Evolutionary conservation across 2,888 invertebrate species (phyloP), one percentile per base, ranked within the genome.

Genomic region (Phyto melanocephala): DNA sequence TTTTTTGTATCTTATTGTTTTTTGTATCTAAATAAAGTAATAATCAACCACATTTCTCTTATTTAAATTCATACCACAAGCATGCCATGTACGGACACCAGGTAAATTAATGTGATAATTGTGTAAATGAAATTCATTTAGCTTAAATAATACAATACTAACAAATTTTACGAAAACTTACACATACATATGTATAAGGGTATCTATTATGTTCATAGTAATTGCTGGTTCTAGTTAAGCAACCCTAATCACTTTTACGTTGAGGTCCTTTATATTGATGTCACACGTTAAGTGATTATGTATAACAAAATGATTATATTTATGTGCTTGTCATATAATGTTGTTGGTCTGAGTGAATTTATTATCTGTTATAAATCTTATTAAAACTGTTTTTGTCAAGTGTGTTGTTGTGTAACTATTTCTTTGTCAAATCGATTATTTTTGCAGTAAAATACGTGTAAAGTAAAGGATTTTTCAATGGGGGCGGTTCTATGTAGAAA

Each of bases 371-470:
- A 54, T 52, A 54, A 74, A 62, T 80, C 72, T 52, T 74, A 40
- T 54, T 45, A 62, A 67, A 72, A 52, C 62, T 68, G 24, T 62
- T 74, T 37, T 28, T 63, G 68, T 60, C 62, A 67, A 67, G 22
- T 24, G n/a, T 63, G 50, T 63, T 68, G 10, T 52, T 45, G 7
- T 56, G 0, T 22, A 22, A 7, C 11, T 11, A 37, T 28, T 50
- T 37, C n/a, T 17, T 67, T 47, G 15, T 5, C 6, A 71, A 60
- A 47, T 60, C 17, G 1, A 58, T 65, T 77, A 20, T 15, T 42
- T 2, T 24, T 54, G 17, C 22, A 54, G 3, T 28, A 28, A 28
- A 28, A 28, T 28, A 28, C 6, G 28, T 28, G 28, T 28, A 28
- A 28, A 28, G n/a, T n/a, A n/a, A n/a, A n/a, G n/a, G n/a, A n/a